A percentile compares a stretch with the other conserved stretches of the same genome.
Conservation (phyloP, 2,797 vertebrate genomes). For the Nyctibius grandis region DNA sequence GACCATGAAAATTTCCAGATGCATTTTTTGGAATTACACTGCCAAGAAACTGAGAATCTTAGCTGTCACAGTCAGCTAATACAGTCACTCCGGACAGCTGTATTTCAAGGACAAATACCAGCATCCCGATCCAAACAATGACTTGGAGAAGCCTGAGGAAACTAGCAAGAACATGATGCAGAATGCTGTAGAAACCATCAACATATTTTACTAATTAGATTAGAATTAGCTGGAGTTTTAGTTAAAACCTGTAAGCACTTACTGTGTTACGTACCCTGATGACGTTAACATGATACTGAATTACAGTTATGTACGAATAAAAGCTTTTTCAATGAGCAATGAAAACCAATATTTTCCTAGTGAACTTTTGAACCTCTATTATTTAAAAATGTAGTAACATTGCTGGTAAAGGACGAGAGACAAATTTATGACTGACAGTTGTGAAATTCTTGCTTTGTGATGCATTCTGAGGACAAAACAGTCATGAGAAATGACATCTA, state of each 20-base stretch:
- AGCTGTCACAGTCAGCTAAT: background rate
- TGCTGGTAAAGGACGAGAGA: background rate
- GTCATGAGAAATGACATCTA: background rate
- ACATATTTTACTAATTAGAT: background rate
- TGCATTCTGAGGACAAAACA: slow-evolving; percentile 7
- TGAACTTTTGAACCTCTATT: slow-evolving; percentile 22
- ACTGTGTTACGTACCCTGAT: background rate
- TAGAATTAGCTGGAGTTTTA: background rate
- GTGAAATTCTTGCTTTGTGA: slow-evolving; percentile 6
- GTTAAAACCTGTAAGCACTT: background rate
- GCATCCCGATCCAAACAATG: background rate
- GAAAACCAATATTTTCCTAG: slow-evolving; percentile 3
- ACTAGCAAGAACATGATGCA: background rate
- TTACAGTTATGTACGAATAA: background rate
- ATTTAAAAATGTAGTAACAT: slow-evolving; percentile 9
- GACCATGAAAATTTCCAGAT: background rate
- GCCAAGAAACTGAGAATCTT: background rate
- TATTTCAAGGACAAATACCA: background rate
- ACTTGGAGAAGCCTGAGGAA: background rate
- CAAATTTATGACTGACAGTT: background rate
- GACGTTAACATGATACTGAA: background rate
- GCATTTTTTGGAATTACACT: background rate
- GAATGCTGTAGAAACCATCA: background rate
- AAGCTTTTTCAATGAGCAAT: background rate
- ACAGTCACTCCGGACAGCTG: background rate